Conservation (phyloP, 2,113 vertebrate genomes). For the Eptesicus fuscus region DNA sequence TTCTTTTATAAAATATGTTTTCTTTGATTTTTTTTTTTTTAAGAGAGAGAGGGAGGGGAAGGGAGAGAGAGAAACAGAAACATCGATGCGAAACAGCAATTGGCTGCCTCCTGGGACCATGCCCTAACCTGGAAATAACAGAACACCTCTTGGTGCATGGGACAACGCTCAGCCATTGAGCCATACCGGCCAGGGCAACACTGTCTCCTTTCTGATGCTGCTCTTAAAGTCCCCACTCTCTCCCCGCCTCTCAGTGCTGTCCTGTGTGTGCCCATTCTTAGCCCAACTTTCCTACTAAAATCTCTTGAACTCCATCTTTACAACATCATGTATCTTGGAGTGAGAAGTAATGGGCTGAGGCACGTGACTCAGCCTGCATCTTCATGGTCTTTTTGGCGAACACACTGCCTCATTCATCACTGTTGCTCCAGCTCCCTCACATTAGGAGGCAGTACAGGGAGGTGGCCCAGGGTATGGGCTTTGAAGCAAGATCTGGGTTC, state of each 20-base stretch:
- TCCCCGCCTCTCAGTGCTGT: neutral
- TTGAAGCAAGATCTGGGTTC: neutral
- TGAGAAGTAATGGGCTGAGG: neutral
- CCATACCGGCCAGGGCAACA: too few relatives aligned
- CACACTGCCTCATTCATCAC: accelerated
- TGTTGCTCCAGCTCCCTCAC: neutral
- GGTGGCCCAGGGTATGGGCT: neutral
- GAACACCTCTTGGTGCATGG: too few relatives aligned
- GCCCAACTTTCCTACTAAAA: neutral
- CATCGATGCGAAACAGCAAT: too few relatives aligned
- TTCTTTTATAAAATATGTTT: neutral
- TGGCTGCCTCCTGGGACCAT: too few relatives aligned
- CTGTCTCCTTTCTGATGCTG: neutral
- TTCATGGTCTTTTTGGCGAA: neutral
- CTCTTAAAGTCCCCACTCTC: neutral
- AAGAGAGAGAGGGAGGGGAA: too few relatives aligned
- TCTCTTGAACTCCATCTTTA: neutral
- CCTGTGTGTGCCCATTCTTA: neutral
- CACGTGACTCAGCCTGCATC: neutral
- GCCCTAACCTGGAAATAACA: too few relatives aligned
- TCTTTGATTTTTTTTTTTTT: too few relatives aligned
- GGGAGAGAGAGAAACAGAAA: too few relatives aligned
- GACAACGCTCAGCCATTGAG: too few relatives aligned
- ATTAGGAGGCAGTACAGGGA: neutral
- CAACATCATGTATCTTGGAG: accelerated